These are phyloP conservation scores for Drosophila pallidifrons DNA, from an alignment of 1,140 invertebrate genomes.

Conservation along the genomic window DNA sequence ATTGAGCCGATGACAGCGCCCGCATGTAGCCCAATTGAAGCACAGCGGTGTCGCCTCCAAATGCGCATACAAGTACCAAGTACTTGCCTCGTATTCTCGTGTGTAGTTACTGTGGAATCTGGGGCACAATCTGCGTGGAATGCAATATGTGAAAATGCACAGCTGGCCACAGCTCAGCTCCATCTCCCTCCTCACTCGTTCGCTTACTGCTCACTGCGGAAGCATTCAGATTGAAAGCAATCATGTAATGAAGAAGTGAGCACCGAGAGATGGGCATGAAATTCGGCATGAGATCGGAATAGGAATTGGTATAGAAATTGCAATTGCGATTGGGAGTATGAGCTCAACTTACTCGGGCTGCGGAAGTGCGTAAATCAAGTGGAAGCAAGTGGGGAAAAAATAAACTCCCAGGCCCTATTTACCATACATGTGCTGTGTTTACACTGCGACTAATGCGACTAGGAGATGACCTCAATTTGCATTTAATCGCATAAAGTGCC, in stretches of 20 bases:
- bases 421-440: not conserved
- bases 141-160: constrained; percentile 38
- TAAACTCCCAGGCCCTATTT: constrained; percentile 1
- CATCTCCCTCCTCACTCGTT: not conserved
- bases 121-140: constrained; percentile 54
- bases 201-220: constrained; percentile 48
- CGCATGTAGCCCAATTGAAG: constrained; percentile 42
- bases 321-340: constrained; percentile 10
- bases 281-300: not conserved
- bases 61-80: not conserved
- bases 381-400: constrained; percentile 10
- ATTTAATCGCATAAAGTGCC: constrained; percentile 48
- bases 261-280: not conserved
- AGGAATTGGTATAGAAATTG: not conserved
- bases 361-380: constrained; percentile 81
- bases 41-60: constrained; percentile 12
- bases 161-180: constrained; percentile 24
- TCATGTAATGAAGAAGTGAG: constrained; percentile 58
- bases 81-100: not conserved
- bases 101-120: constrained; percentile 45
- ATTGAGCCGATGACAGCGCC: constrained; percentile 16
- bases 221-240: constrained; percentile 62
- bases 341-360: constrained; percentile 30
- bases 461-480: constrained; percentile 67
- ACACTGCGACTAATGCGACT: constrained; percentile 6